Conservation (phyloP, 2,888 invertebrate species). For the Meghimatium bilineatum region DNA sequence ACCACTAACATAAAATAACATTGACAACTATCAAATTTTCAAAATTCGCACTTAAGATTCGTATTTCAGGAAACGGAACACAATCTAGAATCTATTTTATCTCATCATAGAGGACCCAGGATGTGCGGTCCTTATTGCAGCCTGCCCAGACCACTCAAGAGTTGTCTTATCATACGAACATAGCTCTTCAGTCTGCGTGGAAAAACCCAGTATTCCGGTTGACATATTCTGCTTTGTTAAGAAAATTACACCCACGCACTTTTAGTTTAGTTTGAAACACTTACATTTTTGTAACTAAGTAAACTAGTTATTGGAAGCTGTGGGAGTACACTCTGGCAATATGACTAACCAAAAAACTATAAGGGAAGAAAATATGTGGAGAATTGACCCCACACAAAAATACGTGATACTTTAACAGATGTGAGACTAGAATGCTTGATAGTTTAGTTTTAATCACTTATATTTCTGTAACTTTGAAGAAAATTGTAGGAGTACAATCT, state of each 20-base stretch:
- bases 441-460: no score
- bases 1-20: background rate
- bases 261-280: background rate
- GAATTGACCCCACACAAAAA: no score
- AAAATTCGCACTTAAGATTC: slow-evolving; percentile 8
- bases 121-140: background rate
- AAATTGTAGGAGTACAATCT: no score
- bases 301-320: no score
- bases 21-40: background rate
- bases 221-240: no score
- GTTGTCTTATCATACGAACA: slow-evolving; percentile 15
- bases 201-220: background rate
- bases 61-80: background rate
- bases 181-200: slow-evolving; percentile 14
- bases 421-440: no score
- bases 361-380: no score
- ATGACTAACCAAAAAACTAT: no score
- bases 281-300: background rate
- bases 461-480: no score
- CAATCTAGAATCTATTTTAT: slow-evolving; percentile 17
- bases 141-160: background rate
- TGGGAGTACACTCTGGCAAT: no score
- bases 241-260: background rate
- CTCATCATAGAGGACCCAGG: background rate
- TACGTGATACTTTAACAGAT: no score